A percentile compares a stretch with the other conserved stretches of the same genome.
These are phyloP conservation scores for Epiblema foenella DNA, from an alignment of 2,888 invertebrate genomes.

Conservation along the genomic window DNA sequence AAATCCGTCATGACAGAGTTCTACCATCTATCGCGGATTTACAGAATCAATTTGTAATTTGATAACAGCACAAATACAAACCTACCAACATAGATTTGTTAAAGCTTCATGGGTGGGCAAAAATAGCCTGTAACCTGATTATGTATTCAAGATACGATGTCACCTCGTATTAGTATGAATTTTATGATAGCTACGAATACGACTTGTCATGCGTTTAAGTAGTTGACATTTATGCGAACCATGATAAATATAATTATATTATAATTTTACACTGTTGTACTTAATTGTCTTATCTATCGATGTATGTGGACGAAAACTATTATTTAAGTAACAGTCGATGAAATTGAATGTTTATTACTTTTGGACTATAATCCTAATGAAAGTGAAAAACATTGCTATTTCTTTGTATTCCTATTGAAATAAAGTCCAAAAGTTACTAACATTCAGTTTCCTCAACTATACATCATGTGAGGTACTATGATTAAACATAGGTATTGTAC, in stretches of 20 bases:
- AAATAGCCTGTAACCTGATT: conserved; percentile 8
- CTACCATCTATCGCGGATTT: not conserved
- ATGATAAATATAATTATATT: not conserved
- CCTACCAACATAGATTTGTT: not conserved
- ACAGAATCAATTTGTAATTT: not conserved
- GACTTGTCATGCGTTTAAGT: conserved; percentile 1
- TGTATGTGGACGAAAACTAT: not conserved
- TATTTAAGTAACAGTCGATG: too few species aligned
- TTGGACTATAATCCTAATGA: too few species aligned
- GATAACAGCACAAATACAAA: not conserved
- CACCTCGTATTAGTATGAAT: conserved; percentile 11
- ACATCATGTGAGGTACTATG: too few species aligned
- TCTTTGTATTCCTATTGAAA: too few species aligned
- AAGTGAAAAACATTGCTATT: too few species aligned
- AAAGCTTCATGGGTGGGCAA: conserved; percentile 32
- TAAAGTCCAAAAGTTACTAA: too few species aligned
- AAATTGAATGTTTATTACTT: too few species aligned
- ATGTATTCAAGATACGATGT: conserved; percentile 18
- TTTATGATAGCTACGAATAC: conserved; percentile 32
- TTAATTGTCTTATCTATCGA: not conserved
- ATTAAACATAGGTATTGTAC: too few species aligned
- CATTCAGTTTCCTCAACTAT: too few species aligned
- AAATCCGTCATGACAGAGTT: too few species aligned
- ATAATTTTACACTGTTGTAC: not conserved
- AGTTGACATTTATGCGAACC: not conserved